Evolutionary conservation across 1,140 invertebrate genomes (phyloP).

Genomic region (Macrobrachium rosenbergii): DNA sequence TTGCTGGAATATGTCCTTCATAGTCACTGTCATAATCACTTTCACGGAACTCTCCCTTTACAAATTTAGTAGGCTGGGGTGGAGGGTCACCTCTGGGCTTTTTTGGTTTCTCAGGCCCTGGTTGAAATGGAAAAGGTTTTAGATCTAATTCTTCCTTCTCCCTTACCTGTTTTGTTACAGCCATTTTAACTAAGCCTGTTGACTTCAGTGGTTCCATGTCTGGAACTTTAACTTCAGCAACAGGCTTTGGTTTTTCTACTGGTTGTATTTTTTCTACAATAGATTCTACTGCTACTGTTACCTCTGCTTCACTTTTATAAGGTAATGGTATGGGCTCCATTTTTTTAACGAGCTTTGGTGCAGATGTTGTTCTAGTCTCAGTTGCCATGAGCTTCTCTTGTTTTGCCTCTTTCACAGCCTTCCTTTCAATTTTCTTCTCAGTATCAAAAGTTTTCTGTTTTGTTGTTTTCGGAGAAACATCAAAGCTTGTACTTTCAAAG

Average conservation of each 20-base stretch:
- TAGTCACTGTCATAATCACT: slow-evolving; percentile 83
- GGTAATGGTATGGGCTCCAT: neutral
- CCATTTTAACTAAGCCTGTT: slow-evolving; percentile 53
- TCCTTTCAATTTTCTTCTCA: slow-evolving; percentile 39
- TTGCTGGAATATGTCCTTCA: slow-evolving; percentile 76
- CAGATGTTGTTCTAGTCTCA: neutral
- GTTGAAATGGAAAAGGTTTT: slow-evolving; percentile 73
- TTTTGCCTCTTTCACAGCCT: slow-evolving; percentile 6
- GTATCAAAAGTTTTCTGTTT: slow-evolving; percentile 37
- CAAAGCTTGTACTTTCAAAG: slow-evolving; percentile 44
- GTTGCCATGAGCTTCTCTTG: neutral
- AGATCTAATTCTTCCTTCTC: slow-evolving; percentile 67
- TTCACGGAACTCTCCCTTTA: slow-evolving; percentile 78
- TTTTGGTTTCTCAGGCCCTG: slow-evolving; percentile 66
- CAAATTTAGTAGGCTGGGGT: slow-evolving; percentile 77
- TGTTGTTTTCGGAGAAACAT: slow-evolving; percentile 47
- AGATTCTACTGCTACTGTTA: neutral
- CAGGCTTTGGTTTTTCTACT: neutral
- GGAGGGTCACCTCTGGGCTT: slow-evolving; percentile 69
- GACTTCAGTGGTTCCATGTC: slow-evolving; percentile 57
- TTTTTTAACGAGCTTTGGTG: neutral
- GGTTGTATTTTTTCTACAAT: neutral
- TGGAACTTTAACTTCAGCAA: slow-evolving; percentile 8
- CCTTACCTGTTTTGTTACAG: slow-evolving; percentile 36
- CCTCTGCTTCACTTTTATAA: slow-evolving; percentile 3